Conservation (phyloP, 2,113 vertebrate species). For the Danionella cerebrum region DNA sequence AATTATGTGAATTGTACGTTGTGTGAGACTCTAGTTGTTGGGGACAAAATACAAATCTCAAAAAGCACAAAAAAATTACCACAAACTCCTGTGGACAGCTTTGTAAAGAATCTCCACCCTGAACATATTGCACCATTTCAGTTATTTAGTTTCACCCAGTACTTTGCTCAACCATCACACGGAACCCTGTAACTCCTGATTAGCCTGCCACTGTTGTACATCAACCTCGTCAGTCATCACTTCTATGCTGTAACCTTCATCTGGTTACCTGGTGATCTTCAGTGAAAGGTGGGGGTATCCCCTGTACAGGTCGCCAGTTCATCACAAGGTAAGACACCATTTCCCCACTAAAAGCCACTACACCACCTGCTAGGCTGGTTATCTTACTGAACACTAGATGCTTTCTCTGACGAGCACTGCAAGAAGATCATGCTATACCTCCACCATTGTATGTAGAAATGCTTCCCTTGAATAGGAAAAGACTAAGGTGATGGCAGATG, state of each 20-base stretch:
- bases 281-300: too few relatives aligned
- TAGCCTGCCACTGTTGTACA: slow-evolving; percentile 60
- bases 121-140: slow-evolving; percentile 76
- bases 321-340: background rate
- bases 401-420: background rate
- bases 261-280: too few relatives aligned
- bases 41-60: too few relatives aligned
- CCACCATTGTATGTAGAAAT: background rate
- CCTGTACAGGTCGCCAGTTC: too few relatives aligned
- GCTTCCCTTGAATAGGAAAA: background rate
- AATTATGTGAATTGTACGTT: too few relatives aligned
- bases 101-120: slow-evolving; percentile 52
- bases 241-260: slow-evolving; percentile 45
- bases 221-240: slow-evolving; percentile 51
- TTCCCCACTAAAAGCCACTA: background rate
- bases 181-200: slow-evolving; percentile 77
- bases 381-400: background rate
- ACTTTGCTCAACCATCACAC: slow-evolving; percentile 66
- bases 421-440: background rate
- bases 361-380: background rate
- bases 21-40: too few relatives aligned
- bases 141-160: slow-evolving; percentile 77
- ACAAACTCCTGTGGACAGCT: slow-evolving; percentile 60
- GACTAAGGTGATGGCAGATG: background rate
- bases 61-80: slow-evolving; percentile 28